These are phyloP conservation scores for Percopsis omiscomaycus DNA, from an alignment of 2,797 vertebrate species.

Conservation along the genomic window DNA sequence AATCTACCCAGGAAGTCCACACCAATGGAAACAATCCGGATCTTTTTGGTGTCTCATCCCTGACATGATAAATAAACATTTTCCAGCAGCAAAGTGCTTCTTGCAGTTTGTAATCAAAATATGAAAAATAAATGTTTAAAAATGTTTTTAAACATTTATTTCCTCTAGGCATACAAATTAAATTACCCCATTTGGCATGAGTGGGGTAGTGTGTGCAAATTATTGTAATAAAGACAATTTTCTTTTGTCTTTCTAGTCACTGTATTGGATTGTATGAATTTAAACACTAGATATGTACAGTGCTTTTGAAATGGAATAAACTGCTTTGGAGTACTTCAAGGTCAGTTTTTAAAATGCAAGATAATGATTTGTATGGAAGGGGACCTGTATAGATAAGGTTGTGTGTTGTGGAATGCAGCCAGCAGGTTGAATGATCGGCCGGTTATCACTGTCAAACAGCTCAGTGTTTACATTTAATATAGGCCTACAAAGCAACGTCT, in stretches of 20 bases:
- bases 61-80: slow-evolving; percentile 32
- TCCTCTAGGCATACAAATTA: too few relatives aligned
- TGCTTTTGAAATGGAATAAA: background rate
- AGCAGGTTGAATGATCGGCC: slow-evolving; percentile 50
- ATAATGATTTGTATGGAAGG: background rate
- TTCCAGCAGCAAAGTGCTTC: slow-evolving; percentile 15
- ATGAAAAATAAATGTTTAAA: background rate
- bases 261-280: too few relatives aligned
- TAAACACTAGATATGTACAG: background rate
- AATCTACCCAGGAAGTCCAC: slow-evolving; percentile 9
- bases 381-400: background rate
- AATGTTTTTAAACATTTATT: background rate
- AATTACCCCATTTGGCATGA: too few relatives aligned
- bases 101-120: background rate
- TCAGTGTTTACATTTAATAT: slow-evolving; percentile 39
- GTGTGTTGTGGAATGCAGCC: slow-evolving; percentile 21
- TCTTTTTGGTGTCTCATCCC: background rate
- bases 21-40: background rate
- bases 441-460: slow-evolving; percentile 39
- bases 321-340: too few relatives aligned
- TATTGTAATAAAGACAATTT: too few relatives aligned
- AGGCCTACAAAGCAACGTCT: too few relatives aligned
- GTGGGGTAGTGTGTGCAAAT: too few relatives aligned
- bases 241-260: too few relatives aligned
- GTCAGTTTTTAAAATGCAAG: background rate